Conservation (phyloP, 2,888 invertebrate genomes). For the Brenthis daphne region DNA sequence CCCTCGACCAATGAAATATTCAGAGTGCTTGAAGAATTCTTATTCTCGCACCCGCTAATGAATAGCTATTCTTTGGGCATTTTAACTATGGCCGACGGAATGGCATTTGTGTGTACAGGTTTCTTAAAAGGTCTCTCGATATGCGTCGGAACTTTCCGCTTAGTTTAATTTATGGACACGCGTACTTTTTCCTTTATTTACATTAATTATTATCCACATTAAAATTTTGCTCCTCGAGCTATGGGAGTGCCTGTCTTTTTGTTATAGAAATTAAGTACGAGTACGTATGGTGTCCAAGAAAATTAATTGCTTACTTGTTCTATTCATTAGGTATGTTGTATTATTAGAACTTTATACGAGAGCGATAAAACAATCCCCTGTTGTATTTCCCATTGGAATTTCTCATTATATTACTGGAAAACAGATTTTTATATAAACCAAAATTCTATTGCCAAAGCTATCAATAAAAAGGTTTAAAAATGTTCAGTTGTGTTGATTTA, state of each 20-base stretch:
- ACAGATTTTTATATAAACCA: too few species aligned
- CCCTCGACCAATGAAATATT: constrained; percentile 72
- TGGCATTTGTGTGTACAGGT: constrained; percentile 80
- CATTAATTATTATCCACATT: constrained; percentile 72
- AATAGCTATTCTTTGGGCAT: constrained; percentile 81
- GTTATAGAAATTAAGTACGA: constrained; percentile 7
- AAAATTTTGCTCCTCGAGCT: constrained; percentile 62
- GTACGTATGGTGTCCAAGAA: background rate
- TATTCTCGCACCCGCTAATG: constrained; percentile 82
- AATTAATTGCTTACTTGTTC: too few species aligned
- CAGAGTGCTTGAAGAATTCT: constrained; percentile 79
- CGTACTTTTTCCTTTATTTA: constrained; percentile 68
- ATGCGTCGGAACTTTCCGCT: constrained; percentile 78
- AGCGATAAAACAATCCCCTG: too few species aligned
- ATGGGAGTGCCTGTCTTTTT: constrained; percentile 43
- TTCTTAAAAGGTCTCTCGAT: constrained; percentile 79
- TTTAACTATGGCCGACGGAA: constrained; percentile 80
- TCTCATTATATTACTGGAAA: too few species aligned
- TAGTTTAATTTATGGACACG: constrained; percentile 75
- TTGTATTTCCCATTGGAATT: too few species aligned
- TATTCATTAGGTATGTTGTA: too few species aligned
- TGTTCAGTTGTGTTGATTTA: background rate
- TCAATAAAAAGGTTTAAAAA: background rate
- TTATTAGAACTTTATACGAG: too few species aligned
- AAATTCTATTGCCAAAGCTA: too few species aligned